Conservation (phyloP, 2,113 vertebrate genomes). For the Aix galericulata region DNA sequence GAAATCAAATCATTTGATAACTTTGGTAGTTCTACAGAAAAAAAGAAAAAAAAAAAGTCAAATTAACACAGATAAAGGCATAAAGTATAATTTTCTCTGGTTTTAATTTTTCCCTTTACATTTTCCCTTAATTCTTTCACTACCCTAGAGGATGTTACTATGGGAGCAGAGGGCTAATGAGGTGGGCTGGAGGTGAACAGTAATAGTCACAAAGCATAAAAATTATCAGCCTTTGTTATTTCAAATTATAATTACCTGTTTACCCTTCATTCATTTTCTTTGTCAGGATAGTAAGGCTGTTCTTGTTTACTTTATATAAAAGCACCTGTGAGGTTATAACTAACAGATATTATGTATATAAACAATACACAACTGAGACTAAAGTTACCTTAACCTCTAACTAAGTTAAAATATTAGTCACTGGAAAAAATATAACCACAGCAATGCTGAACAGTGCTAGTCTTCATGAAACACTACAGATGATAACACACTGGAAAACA, state of each 20-base stretch:
- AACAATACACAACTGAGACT: not conserved
- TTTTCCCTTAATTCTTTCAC: not conserved
- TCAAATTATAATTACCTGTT: constrained; percentile 23
- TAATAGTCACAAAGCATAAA: not conserved
- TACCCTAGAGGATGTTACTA: not conserved
- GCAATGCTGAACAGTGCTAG: not conserved
- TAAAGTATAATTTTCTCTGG: not conserved
- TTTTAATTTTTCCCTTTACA: accelerated
- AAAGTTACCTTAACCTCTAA: not conserved
- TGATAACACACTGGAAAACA: not conserved
- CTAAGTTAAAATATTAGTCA: not conserved
- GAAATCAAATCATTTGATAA: not conserved
- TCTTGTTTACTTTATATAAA: not conserved
- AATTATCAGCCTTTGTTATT: constrained; percentile 10
- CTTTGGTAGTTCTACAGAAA: not conserved
- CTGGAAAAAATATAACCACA: not conserved
- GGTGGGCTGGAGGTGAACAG: constrained; percentile 1
- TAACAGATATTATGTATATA: too few relatives aligned
- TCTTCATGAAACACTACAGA: not conserved
- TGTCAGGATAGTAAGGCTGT: not conserved
- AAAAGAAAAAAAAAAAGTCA: not conserved
- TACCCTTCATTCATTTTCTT: not conserved
- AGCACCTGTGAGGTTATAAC: not conserved
- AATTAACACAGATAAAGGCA: not conserved
- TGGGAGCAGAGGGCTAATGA: constrained; percentile 15